Conservation (phyloP, 2,888 invertebrate genomes). For the Uloborus plumipes region DNA sequence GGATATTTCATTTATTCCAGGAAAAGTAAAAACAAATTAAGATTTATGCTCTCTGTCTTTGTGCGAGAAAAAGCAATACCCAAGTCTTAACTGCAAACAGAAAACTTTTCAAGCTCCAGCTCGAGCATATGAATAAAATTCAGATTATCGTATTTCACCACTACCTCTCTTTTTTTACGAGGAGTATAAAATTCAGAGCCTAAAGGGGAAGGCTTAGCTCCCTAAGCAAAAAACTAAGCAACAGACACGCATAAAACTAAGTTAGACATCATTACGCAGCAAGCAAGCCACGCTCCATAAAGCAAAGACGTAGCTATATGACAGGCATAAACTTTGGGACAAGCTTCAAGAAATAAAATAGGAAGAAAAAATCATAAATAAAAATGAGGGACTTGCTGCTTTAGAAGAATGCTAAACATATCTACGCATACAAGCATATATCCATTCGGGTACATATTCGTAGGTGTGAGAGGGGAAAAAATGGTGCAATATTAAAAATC, state of each 20-base stretch:
- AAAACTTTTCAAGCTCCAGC: slow-evolving; percentile 13
- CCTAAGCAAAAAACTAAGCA: slow-evolving; percentile 7
- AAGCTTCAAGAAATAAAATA: slow-evolving; percentile 28
- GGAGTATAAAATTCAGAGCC: slow-evolving; percentile 52
- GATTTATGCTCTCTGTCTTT: too few relatives aligned
- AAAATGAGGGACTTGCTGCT: not conserved
- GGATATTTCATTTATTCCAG: too few relatives aligned
- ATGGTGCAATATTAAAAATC: slow-evolving; percentile 40
- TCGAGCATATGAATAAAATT: slow-evolving; percentile 59
- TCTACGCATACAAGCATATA: slow-evolving; percentile 14
- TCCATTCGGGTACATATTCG: slow-evolving; percentile 7
- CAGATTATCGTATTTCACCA: slow-evolving; percentile 52
- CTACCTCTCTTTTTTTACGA: slow-evolving; percentile 47
- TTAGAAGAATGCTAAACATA: not conserved
- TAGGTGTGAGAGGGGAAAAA: slow-evolving; percentile 1
- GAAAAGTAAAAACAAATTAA: too few relatives aligned
- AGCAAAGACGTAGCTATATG: slow-evolving; percentile 34
- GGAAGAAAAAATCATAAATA: not conserved
- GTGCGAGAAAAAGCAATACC: too few relatives aligned
- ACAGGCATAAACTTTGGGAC: slow-evolving; percentile 59
- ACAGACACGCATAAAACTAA: slow-evolving; percentile 52
- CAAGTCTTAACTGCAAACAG: not conserved
- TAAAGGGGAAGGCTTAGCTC: not conserved
- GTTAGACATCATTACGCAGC: slow-evolving; percentile 46
- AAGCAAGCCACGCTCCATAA: slow-evolving; percentile 49